These are phyloP conservation scores for Apodemia hepburni DNA, from an alignment of 2,888 invertebrate species.

Conservation along the genomic window DNA sequence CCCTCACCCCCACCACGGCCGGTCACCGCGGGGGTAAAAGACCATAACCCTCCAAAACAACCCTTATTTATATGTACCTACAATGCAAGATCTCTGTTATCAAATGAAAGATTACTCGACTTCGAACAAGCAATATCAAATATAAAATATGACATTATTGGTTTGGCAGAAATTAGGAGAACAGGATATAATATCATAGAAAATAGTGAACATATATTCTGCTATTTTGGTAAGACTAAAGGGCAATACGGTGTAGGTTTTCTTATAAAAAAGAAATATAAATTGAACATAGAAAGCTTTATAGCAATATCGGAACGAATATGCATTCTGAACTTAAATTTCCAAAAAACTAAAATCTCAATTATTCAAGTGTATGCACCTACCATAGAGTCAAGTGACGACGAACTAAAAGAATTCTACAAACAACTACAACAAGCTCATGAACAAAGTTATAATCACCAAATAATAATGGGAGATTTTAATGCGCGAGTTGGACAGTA, in stretches of 20 bases:
- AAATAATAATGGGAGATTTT: neutral
- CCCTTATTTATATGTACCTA: constrained; percentile 29
- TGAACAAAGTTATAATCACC: neutral
- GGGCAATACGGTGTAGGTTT: constrained; percentile 30
- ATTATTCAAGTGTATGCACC: constrained; percentile 29
- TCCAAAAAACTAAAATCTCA: constrained; percentile 19
- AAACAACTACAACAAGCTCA: constrained; percentile 20
- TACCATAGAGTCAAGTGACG: constrained; percentile 18
- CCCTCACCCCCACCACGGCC: constrained; percentile 22
- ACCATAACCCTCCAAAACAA: constrained; percentile 13
- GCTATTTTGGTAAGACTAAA: constrained; percentile 24
- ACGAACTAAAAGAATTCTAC: constrained; percentile 20
- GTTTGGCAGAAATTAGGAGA: constrained; percentile 9
- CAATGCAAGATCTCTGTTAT: constrained; percentile 16
- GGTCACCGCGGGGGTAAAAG: constrained; percentile 12
- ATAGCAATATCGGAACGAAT: constrained; percentile 30
- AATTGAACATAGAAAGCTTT: constrained; percentile 23
- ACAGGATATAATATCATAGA: constrained; percentile 7
- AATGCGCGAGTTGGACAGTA: constrained; percentile 26
- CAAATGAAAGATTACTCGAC: constrained; percentile 1
- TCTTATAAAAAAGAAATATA: constrained; percentile 25
- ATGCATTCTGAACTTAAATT: constrained; percentile 26
- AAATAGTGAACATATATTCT: constrained; percentile 5
- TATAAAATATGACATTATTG: neutral
- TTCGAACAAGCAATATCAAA: neutral